phyloP scores from a whole-genome alignment of 2,888 invertebrate species.

The Stegana nigrithorax region DNA sequence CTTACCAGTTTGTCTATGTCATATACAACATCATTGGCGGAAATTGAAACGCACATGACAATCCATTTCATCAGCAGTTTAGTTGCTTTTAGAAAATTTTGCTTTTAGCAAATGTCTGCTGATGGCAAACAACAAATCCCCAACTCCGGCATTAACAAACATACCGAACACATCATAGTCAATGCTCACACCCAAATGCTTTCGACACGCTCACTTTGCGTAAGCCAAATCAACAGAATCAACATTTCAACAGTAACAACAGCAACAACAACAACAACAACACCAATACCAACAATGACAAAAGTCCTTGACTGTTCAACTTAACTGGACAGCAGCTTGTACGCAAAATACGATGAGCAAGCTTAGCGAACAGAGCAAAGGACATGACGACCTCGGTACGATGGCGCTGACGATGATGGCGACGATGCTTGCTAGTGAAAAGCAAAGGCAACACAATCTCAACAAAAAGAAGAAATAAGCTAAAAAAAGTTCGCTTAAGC shows the following conservation, averaged over 20 bases:
- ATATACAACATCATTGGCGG: slow-evolving; percentile 47
- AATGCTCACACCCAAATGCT: not conserved
- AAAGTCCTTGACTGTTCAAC: slow-evolving; percentile 56
- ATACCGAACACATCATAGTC: not conserved
- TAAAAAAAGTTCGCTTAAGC: too few species aligned
- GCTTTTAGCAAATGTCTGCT: slow-evolving; percentile 27
- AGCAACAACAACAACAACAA: too few species aligned
- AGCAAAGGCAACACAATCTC: too few species aligned
- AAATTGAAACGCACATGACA: slow-evolving; percentile 67
- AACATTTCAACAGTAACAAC: slow-evolving; percentile 56
- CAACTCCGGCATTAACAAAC: not conserved
- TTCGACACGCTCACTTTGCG: slow-evolving; percentile 35
- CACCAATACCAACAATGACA: too few species aligned
- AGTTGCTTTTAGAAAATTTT: slow-evolving; percentile 54
- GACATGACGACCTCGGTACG: not conserved
- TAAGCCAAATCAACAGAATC: slow-evolving; percentile 62
- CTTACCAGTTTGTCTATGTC: too few species aligned
- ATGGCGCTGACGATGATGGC: not conserved
- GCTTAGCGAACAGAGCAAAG: not conserved
- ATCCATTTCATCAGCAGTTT: slow-evolving; percentile 66
- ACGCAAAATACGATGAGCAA: not conserved
- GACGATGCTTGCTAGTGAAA: too few species aligned
- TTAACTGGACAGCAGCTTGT: slow-evolving; percentile 47
- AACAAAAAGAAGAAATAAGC: too few species aligned
- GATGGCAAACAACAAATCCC: not conserved